A percentile compares a stretch with the other conserved stretches of the same genome.
Evolutionary conservation across 2,888 invertebrate genomes (phyloP).

Genomic region (Chalcis sispes): DNA sequence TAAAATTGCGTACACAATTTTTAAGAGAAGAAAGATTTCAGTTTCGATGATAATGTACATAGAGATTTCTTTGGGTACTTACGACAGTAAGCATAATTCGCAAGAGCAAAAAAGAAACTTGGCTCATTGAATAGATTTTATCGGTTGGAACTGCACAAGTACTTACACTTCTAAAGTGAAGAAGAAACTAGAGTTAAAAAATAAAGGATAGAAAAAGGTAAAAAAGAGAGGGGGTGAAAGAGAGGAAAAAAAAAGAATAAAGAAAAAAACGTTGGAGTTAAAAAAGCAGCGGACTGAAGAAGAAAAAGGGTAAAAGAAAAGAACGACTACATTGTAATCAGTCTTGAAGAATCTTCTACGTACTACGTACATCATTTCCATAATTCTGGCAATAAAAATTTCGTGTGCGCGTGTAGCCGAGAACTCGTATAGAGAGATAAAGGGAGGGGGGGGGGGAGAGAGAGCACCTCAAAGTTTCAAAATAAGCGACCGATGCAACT

Average conservation of each 20-base stretch:
- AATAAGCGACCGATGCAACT: constrained; percentile 8
- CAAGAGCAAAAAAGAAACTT: constrained; percentile 34
- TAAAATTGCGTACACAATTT: neutral
- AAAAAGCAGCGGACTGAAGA: neutral
- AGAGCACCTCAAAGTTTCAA: constrained; percentile 14
- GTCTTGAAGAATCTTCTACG: constrained; percentile 18
- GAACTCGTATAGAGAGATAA: neutral
- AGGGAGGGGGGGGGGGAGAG: neutral
- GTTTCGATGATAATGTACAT: constrained; percentile 40
- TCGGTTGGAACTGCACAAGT: constrained; percentile 47
- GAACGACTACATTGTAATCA: constrained; percentile 24
- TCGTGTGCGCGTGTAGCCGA: too few relatives aligned
- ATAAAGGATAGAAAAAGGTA: neutral
- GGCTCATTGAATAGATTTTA: constrained; percentile 55
- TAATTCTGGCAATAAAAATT: constrained; percentile 47
- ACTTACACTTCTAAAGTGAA: constrained; percentile 18
- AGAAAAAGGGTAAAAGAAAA: constrained; percentile 7
- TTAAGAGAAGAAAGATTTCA: constrained; percentile 11
- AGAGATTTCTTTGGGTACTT: constrained; percentile 21
- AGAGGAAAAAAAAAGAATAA: neutral
- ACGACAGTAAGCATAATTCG: constrained; percentile 42
- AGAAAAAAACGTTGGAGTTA: neutral
- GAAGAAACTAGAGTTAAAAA: neutral
- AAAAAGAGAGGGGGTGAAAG: too few relatives aligned
- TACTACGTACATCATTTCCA: constrained; percentile 34